Evolutionary conservation across 2,888 invertebrate genomes (phyloP).

Genomic region (Dicyrtomina minuta): DNA sequence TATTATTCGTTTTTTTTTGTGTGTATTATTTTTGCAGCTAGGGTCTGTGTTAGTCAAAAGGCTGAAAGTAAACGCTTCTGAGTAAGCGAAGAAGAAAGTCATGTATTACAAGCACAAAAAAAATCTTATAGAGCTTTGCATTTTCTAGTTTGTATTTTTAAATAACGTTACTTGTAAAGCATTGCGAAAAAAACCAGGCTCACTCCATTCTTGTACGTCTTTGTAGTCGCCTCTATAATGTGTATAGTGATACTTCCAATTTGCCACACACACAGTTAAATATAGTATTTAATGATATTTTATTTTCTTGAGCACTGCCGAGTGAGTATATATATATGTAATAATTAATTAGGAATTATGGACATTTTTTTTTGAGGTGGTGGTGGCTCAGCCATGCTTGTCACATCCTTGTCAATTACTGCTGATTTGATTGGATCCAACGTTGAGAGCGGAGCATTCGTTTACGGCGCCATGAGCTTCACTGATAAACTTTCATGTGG

Average conservation of each 20-base stretch:
- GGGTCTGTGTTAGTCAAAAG: neutral
- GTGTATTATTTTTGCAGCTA: neutral
- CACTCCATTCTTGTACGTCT: no score
- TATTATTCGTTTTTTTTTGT: neutral
- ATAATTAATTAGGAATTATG: neutral
- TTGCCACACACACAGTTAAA: no score
- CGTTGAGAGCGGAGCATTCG: constrained; percentile 82
- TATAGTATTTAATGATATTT: no score
- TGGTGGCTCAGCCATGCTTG: constrained; percentile 81
- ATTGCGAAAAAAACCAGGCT: no score
- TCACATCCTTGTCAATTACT: constrained; percentile 83
- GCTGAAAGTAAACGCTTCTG: neutral
- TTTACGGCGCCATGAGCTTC: constrained; percentile 91
- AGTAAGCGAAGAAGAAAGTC: constrained; percentile 4
- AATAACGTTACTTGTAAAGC: no score
- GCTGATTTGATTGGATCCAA: constrained; percentile 85
- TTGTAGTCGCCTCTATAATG: no score
- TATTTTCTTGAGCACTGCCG: no score
- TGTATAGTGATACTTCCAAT: no score
- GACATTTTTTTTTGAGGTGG: constrained; percentile 61
- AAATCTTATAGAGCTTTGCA: neutral
- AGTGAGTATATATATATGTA: neutral
- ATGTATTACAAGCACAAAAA: neutral
- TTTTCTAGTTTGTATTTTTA: neutral
- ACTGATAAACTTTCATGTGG: constrained; percentile 90